Conservation (phyloP, 2,113 vertebrate species). For the Gila orcuttii region DNA sequence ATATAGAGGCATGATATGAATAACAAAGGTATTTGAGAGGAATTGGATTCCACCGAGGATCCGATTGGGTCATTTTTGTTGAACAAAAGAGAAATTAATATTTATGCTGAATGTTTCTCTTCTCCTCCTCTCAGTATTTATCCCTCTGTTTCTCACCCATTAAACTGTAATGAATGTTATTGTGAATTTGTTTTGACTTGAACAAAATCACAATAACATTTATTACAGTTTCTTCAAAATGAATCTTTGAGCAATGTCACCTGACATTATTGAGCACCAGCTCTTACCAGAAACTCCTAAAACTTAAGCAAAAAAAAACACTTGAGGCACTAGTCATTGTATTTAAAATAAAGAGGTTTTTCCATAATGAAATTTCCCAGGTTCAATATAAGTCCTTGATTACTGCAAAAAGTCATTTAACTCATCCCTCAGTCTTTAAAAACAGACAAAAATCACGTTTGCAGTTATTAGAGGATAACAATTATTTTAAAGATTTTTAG, state of each 20-base stretch:
- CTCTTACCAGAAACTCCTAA: not conserved
- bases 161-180: no score
- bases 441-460: not conserved
- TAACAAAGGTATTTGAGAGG: slow-evolving; percentile 37
- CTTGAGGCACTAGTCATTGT: not conserved
- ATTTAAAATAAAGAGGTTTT: not conserved
- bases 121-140: not conserved
- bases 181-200: no score
- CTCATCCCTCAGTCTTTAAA: not conserved
- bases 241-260: not conserved
- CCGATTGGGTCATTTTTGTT: slow-evolving; percentile 36
- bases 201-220: slow-evolving; percentile 21
- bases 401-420: not conserved
- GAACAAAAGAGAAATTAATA: slow-evolving; percentile 44
- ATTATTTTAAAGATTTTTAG: no score
- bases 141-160: not conserved
- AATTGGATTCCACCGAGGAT: slow-evolving; percentile 43
- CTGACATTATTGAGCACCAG: slow-evolving; percentile 2
- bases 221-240: slow-evolving; percentile 28
- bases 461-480: not conserved
- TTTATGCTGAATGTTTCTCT: slow-evolving; percentile 31
- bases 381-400: not conserved
- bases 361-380: not conserved
- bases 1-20: slow-evolving; percentile 11
- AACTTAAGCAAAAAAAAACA: slow-evolving; percentile 4